phyloP scores from a whole-genome alignment of 2,797 vertebrate genomes.

The Mus spretus region DNA sequence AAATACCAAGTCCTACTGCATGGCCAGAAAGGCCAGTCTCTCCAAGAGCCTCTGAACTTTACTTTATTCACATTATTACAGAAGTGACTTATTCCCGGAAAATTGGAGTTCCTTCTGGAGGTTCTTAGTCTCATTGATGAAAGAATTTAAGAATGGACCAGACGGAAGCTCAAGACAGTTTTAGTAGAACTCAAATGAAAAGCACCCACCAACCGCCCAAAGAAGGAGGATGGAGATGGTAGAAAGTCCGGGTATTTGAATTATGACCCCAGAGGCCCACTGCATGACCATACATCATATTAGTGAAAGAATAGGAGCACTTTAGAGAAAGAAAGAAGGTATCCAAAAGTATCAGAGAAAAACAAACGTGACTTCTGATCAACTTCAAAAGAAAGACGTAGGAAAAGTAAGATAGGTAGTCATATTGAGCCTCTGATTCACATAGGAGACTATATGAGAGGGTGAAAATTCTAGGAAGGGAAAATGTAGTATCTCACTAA shows the following conservation, averaged over 20 bases:
- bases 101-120: neutral
- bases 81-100: neutral
- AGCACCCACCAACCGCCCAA: neutral
- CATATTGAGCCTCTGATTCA: neutral
- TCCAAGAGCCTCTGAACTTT: constrained; percentile 38
- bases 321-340: neutral
- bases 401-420: neutral
- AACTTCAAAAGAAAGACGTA: neutral
- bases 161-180: neutral
- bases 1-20: neutral
- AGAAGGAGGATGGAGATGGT: neutral
- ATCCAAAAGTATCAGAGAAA: neutral
- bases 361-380: neutral
- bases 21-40: neutral
- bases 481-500: neutral
- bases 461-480: neutral
- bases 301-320: neutral
- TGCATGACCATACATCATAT: neutral
- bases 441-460: neutral
- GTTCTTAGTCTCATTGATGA: neutral
- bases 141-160: neutral
- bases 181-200: neutral
- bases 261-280: neutral
- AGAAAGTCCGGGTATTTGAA: neutral
- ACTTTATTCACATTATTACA: neutral